These are phyloP conservation scores for Chaetops frenatus DNA, from an alignment of 2,113 vertebrate genomes.

Conservation along the genomic window DNA sequence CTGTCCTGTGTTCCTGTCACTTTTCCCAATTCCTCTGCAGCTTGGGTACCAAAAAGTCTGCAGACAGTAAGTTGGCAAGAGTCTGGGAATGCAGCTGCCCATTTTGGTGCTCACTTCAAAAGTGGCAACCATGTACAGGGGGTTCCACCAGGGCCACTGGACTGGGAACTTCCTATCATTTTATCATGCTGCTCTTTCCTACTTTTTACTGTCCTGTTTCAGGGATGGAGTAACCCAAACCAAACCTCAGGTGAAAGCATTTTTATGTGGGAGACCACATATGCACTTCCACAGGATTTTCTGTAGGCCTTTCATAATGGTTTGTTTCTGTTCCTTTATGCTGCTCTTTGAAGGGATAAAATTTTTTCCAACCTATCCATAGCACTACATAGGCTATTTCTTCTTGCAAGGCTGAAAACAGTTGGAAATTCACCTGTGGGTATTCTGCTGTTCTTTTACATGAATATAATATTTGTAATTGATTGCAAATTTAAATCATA, in stretches of 20 bases:
- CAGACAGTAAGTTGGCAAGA: conserved; percentile 20
- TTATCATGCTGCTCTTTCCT: neutral
- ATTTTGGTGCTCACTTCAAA: neutral
- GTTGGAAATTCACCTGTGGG: neutral
- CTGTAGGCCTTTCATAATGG: neutral
- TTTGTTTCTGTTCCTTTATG: neutral
- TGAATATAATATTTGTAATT: neutral
- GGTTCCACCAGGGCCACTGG: neutral
- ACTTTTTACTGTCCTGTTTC: neutral
- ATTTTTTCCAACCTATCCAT: neutral
- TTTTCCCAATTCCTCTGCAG: neutral
- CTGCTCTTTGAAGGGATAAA: neutral
- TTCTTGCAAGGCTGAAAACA: neutral
- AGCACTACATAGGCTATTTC: neutral
- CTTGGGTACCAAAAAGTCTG: neutral
- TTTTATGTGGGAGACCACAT: neutral
- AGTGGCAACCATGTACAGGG: rapidly evolving
- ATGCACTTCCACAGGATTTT: neutral
- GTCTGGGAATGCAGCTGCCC: neutral
- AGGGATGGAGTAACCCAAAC: neutral
- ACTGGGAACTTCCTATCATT: neutral
- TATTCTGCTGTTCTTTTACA: neutral
- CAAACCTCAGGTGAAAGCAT: neutral
- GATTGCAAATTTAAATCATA: neutral
- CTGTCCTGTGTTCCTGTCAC: neutral